phyloP scores from a whole-genome alignment of 2,113 vertebrate genomes.

The Vicugna pacos region DNA sequence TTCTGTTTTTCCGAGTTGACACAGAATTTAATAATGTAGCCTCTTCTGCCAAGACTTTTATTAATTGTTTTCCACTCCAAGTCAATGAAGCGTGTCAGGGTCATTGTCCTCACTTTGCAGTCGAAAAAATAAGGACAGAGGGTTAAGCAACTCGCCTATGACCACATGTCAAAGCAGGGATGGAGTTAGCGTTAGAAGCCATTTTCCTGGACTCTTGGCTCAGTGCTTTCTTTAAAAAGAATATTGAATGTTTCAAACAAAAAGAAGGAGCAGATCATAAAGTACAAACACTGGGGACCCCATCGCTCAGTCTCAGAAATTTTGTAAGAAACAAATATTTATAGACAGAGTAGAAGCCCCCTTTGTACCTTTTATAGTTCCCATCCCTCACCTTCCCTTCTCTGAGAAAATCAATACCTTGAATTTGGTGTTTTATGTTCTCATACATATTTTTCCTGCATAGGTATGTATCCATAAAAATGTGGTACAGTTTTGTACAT shows the following conservation, averaged over 20 bases:
- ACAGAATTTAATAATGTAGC: slow-evolving; percentile 21
- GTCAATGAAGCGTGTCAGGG: background rate
- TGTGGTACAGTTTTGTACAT: background rate
- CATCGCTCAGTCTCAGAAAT: background rate
- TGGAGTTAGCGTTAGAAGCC: background rate
- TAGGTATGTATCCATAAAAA: background rate
- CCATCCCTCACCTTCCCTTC: background rate
- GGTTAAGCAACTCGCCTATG: background rate
- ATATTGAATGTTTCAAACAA: slow-evolving; percentile 14
- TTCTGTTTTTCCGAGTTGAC: slow-evolving; percentile 28
- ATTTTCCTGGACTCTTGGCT: slow-evolving; percentile 27
- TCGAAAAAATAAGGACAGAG: slow-evolving; percentile 26
- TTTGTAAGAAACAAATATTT: background rate
- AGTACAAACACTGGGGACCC: background rate
- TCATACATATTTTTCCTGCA: background rate
- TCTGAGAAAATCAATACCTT: background rate
- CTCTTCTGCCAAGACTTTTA: slow-evolving; percentile 47
- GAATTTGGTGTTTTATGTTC: background rate
- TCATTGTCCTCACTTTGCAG: slow-evolving; percentile 43
- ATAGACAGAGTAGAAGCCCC: background rate
- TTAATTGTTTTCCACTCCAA: slow-evolving; percentile 47
- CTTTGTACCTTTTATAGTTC: background rate
- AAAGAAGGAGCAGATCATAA: background rate
- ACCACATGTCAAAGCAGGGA: background rate
- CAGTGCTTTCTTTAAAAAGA: slow-evolving; percentile 34